Evolutionary conservation across 2,888 invertebrate species (phyloP), one percentile per base, ranked within the genome.

Genomic region (Rhaphigaster nebulosa): DNA sequence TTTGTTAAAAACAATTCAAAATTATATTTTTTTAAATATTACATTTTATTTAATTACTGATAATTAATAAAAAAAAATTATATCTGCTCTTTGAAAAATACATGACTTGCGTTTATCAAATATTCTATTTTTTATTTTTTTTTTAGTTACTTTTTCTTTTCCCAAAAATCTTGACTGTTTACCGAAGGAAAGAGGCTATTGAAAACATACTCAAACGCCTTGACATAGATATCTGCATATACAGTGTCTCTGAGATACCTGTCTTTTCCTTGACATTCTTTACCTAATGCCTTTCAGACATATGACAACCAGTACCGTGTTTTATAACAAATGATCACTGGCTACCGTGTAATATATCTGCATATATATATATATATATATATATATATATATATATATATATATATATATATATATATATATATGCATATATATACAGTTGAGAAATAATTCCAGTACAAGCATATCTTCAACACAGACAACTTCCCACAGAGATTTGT

Each of bases 181-280:
- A 65, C 29, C 20, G 38, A 76, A 76, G 70, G 70, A 76, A 2
- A 84, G 45, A 3, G n/a, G n/a, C 84, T 84, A 45, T 76, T 23
- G 45, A 50, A 84, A 84, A 84, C 26, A 13, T n/a, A 45, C n/a
- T 18, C 5, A 84, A 84, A 50, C 84, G 10, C 84, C 84, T 84
- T 84, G 84, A 84, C 84, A 84, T 84, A 84, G 84, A 45, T 84
- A 45, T 84, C 84, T 84, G 45, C 84, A 84, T 84, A 45, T 18
- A 45, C 45, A 45, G 41, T 84, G 18, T 13, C 84, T 84, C 38
- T 20, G 20, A 76, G 70, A 76, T 84, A 45, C 84, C 45, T 45
- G 45, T n/a, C 45, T 84, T 84, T 41, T 23, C 84, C 84, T 84
- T 84, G 84, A 18, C 84, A 45, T 84, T 84, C 5, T 84, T 84